Conservation (phyloP, 2,888 invertebrate genomes). For the Colostygia pectinataria region DNA sequence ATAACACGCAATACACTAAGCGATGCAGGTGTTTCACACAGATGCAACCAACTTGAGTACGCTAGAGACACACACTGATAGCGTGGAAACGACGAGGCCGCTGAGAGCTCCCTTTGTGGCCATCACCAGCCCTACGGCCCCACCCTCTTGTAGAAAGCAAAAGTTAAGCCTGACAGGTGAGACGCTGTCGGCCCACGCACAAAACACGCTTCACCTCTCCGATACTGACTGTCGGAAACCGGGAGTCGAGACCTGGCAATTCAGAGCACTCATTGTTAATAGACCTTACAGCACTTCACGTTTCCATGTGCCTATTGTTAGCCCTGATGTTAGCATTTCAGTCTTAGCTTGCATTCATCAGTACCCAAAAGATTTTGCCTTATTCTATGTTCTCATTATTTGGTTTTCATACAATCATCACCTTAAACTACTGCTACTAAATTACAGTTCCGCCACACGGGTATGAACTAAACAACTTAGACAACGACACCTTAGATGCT, state of each 20-base stretch:
- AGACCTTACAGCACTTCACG: conserved; percentile 35
- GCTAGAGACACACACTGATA: conserved; percentile 63
- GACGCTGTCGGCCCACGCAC: conserved; percentile 57
- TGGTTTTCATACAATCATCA: no score
- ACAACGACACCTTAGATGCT: conserved; percentile 85
- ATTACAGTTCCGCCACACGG: conserved; percentile 84
- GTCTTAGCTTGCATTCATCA: conserved; percentile 27
- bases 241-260: conserved; percentile 24
- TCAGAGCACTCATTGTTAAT: conserved; percentile 37
- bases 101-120: conserved; percentile 82
- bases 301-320: conserved; percentile 30
- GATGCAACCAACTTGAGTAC: conserved; percentile 68
- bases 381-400: conserved; percentile 21
- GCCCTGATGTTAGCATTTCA: conserved; percentile 17
- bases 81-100: conserved; percentile 54
- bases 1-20: conserved; percentile 57
- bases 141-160: conserved; percentile 85
- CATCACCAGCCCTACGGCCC: conserved; percentile 85
- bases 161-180: conserved; percentile 87
- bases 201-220: conserved; percentile 33
- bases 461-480: conserved; percentile 86
- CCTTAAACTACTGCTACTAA: no score
- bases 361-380: conserved; percentile 20
- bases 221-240: conserved; percentile 36
- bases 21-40: conserved; percentile 72